Base-by-base conservation (phyloP, 2,888 invertebrate species). In the Colletes collaris region DNA sequence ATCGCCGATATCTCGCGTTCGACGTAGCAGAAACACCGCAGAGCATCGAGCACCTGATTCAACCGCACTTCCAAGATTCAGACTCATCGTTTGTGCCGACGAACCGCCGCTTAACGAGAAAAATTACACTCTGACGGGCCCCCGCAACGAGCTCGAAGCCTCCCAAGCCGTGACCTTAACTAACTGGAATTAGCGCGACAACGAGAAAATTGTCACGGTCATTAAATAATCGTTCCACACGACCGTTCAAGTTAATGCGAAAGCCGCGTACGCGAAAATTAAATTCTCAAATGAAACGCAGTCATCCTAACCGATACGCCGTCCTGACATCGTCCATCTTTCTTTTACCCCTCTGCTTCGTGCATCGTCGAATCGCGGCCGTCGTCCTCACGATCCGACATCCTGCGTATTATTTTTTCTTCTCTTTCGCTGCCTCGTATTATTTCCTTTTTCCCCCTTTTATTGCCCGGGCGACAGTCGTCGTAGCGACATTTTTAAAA, bases 141-240 rank as follows among this genome's bases (percentile, higher is more conserved):
- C 59, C 46, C 49, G 67, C 53, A 49, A 64, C 65, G 46, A 59
- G 65, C 37, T 16, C 56, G 60, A 65, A 74, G 71, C 78, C 67
- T 63, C 56, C 27, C 66, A 72, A 82, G 73, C 82, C 83, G 79
- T 72, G 81, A 83, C 67, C 78, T 81, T 81, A 79, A 75, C 77
- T 85, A 72, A 82, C 69, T 73, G 60, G 66, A 72, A 78, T 84
- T 84, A 83, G 79, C 73, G 70, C 68, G 72, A 69, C 81, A 71
- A 81, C 78, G 82, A 79, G 76, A 62, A 73, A 79, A 83, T 84
- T 81, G 78, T 78, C 75, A 70, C 73, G 75, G 76, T 83, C 67
- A 76, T 84, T 75, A 78, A 68, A 70, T 73, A 76, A 77, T 78
- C 84, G 65, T 78, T 67, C 78, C 55, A 78, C 81, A 65, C 60